These are phyloP conservation scores for Acromyrmex charruanus DNA, from an alignment of 1,140 invertebrate genomes.

Conservation along the genomic window DNA sequence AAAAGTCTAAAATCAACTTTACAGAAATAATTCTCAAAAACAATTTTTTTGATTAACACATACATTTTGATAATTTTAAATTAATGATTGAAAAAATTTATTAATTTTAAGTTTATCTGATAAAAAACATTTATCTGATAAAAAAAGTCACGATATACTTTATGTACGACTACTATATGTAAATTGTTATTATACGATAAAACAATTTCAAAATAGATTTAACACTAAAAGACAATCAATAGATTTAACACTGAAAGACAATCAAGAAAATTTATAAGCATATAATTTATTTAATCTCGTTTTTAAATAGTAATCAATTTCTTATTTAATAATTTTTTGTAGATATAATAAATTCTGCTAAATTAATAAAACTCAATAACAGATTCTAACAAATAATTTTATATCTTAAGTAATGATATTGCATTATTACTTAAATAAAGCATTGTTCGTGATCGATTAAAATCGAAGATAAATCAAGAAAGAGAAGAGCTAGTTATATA, in stretches of 20 bases:
- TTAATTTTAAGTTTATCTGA: not conserved
- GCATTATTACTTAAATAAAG: not conserved
- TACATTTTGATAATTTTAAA: not conserved
- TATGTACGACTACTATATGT: not conserved
- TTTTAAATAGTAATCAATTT: not conserved
- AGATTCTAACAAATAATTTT: not conserved
- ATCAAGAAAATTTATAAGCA: not conserved
- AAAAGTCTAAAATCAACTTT: not conserved
- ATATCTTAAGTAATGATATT: not conserved
- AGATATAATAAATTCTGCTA: constrained; percentile 16
- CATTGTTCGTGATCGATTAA: not conserved
- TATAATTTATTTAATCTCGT: not conserved
- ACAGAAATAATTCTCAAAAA: not conserved
- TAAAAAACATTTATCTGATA: not conserved
- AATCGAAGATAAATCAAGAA: not conserved
- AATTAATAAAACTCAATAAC: not conserved
- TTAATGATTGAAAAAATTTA: not conserved
- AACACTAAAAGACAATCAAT: not conserved
- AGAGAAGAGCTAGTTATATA: not conserved
- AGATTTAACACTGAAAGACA: not conserved
- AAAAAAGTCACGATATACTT: not conserved
- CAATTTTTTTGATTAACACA: not conserved
- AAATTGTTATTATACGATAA: not conserved
- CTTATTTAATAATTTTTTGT: not conserved
- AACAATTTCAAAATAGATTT: not conserved